Percentiles rank a stretch among this genome's conserved stretches.
phyloP scores from a whole-genome alignment of 1,140 invertebrate species.

The Charaxes varanes region DNA sequence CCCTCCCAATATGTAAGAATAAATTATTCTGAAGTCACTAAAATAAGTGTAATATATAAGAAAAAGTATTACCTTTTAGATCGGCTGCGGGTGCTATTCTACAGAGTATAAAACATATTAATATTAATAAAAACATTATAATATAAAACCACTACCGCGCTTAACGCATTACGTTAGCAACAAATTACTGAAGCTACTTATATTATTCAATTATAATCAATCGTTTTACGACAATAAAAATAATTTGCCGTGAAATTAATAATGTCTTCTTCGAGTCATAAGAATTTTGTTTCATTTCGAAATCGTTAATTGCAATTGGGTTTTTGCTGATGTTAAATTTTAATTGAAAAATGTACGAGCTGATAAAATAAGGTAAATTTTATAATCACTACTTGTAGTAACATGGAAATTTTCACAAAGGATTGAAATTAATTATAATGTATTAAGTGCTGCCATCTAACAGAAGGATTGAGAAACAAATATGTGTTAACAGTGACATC shows the following conservation, averaged over 20 bases:
- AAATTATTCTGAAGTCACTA: too few relatives aligned
- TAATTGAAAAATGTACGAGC: too few relatives aligned
- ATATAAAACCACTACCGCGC: constrained; percentile 3
- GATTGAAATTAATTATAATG: too few relatives aligned
- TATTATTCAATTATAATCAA: constrained; percentile 4
- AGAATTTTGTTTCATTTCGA: neutral
- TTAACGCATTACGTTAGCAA: constrained; percentile 5
- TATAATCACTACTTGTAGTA: too few relatives aligned
- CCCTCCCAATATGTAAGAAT: too few relatives aligned
- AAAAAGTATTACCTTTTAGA: constrained; percentile 18
- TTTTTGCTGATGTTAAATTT: neutral
- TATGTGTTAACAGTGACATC: too few relatives aligned
- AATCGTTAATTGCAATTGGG: neutral
- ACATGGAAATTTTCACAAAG: too few relatives aligned
- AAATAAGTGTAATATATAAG: neutral
- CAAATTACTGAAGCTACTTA: constrained; percentile 3
- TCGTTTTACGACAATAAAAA: constrained; percentile 1
- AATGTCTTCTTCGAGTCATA: constrained; percentile 15
- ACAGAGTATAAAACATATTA: constrained; percentile 12
- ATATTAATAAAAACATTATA: constrained; percentile 21
- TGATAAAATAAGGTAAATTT: too few relatives aligned
- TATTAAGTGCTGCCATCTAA: too few relatives aligned
- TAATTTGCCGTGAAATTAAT: constrained; percentile 43
- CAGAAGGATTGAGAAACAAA: too few relatives aligned
- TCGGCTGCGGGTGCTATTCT: constrained; percentile 9